Conservation (phyloP, 1,140 invertebrate genomes). For the Neotoxoptera formosana region DNA sequence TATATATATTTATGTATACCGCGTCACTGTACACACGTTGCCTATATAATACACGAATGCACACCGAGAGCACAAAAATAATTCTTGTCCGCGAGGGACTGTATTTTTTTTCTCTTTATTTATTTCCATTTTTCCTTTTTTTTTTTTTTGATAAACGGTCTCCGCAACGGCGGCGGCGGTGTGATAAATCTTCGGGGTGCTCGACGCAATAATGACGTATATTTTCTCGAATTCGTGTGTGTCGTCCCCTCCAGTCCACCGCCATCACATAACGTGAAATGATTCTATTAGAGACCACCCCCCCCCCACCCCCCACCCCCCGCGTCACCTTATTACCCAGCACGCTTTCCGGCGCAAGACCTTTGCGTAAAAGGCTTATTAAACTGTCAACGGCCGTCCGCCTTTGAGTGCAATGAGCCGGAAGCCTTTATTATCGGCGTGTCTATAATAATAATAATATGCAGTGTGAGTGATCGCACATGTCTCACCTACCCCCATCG, state of each 20-base stretch:
- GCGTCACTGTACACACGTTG: background rate
- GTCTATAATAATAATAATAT: slow-evolving; percentile 11
- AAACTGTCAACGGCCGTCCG: slow-evolving; percentile 18
- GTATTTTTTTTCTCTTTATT: background rate
- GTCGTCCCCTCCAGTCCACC: background rate
- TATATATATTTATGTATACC: background rate
- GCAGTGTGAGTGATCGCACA: background rate
- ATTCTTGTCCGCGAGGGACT: background rate
- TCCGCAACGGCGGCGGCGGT: background rate
- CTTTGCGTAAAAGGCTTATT: slow-evolving; percentile 35
- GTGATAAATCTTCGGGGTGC: slow-evolving; percentile 41
- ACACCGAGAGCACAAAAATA: background rate
- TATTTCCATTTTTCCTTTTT: slow-evolving; percentile 1
- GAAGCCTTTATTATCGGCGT: background rate
- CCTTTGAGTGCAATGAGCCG: background rate
- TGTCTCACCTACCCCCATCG: background rate
- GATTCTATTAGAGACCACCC: slow-evolving; percentile 1
- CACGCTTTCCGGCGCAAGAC: background rate
- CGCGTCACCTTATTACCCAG: background rate
- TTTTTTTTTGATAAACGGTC: slow-evolving; percentile 37
- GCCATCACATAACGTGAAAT: slow-evolving; percentile 13
- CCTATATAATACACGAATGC: background rate
- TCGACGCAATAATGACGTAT: slow-evolving; percentile 46
- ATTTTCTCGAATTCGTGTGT: slow-evolving; percentile 15
- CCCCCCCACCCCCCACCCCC: background rate